Evolutionary conservation across 2,113 vertebrate genomes (phyloP), one percentile per base, ranked within the genome.

Genomic region (Falcunculus frontatus): DNA sequence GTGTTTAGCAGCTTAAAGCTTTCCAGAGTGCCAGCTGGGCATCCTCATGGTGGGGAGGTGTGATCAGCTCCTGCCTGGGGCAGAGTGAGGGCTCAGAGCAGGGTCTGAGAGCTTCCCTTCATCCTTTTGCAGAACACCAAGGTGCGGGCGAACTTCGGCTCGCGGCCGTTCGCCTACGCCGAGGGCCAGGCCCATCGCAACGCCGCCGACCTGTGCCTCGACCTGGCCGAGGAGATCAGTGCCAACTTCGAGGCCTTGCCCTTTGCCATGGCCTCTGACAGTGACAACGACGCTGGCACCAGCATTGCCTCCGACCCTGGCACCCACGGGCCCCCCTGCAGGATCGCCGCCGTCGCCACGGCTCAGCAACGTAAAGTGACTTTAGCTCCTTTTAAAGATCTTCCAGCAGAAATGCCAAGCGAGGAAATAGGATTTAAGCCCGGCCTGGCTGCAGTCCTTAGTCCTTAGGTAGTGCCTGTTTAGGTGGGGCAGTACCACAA

Each of bases 181-280:
- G 99, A 99, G 97, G 99, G 99, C 11, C 99, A 99, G 96, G 99
- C 99, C 16, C 99, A 99, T 97, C 98, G 99, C 64, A 99, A 99
- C 2, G 99, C 99, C 0, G 99, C 99, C 0, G 99, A 99, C 96
- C 97, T 99, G 47, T 99, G 99, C 86, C 98, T 99, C 4, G 99
- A 99, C 96, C 98, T 99, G 7, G 99, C 99, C 2, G 99, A 99
- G 79, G 99, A 99, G 97, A 99, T 99, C 87, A 99, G 99, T 1
- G 99, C 99, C 76, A 99, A 99, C 97, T 99, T 99, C 29, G 99
- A 99, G 97, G 99, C 99, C 3, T 92, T 99, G 67, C 99, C 99
- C 44, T 99, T 99, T 70, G 99, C 99, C 79, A 99, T 99, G 99
- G 99, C 99, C 41, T 99, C 99, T 7, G 99, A 99, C 95, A 99